Conservation (phyloP, 2,797 vertebrate species). For the Melanogrammus aeglefinus region DNA sequence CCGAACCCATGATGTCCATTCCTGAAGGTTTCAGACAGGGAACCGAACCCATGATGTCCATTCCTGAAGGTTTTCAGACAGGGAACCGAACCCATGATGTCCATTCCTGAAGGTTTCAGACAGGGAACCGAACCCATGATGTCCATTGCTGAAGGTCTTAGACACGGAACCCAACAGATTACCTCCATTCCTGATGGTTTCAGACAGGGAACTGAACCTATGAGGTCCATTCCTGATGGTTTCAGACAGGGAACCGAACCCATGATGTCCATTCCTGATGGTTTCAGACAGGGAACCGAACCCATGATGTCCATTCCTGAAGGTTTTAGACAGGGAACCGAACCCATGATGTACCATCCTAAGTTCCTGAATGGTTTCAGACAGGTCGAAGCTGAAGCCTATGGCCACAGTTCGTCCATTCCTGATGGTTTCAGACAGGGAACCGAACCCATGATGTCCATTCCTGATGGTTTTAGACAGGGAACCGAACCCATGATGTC, state of each 20-base stretch:
- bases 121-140: conserved; percentile 11
- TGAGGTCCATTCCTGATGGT: background rate
- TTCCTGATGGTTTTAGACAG: conserved; percentile 34
- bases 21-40: conserved; percentile 14
- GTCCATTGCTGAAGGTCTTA: background rate
- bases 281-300: conserved; percentile 27
- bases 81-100: conserved; percentile 1
- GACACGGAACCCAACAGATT: background rate
- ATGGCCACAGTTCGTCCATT: too few species aligned
- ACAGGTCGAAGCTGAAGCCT: too few species aligned
- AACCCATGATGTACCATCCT: background rate
- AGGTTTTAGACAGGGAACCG: conserved; percentile 12
- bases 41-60: background rate
- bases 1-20: fast-evolving
- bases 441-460: background rate
- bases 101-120: conserved; percentile 22
- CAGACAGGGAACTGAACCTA: conserved; percentile 32
- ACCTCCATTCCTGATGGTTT: conserved; percentile 16
- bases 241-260: conserved; percentile 18
- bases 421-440: conserved; percentile 10
- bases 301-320: fast-evolving
- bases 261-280: background rate
- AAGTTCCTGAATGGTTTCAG: conserved; percentile 27
- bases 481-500: background rate
- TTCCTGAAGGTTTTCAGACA: conserved; percentile 33